These are phyloP conservation scores for Glareola pratincola DNA, from an alignment of 2,113 vertebrate species.

Conservation along the genomic window DNA sequence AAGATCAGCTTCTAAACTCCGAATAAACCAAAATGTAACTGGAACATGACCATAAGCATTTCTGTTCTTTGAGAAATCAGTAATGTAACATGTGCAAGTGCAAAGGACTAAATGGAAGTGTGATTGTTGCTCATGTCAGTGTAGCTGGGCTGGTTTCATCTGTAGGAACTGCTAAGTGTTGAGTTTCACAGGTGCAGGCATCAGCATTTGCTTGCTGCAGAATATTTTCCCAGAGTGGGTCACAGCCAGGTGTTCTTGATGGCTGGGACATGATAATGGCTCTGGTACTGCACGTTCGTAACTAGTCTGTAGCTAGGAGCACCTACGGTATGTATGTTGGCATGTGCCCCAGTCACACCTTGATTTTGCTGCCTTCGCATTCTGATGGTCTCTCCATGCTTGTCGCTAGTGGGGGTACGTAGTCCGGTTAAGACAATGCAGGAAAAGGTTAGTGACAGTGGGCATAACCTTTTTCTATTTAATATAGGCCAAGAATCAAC, in stretches of 20 bases:
- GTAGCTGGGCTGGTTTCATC: background rate
- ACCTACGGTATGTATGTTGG: fast-evolving
- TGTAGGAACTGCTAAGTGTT: background rate
- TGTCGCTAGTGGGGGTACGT: background rate
- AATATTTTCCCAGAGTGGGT: background rate
- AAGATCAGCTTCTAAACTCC: background rate
- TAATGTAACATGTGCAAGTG: background rate
- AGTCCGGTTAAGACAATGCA: background rate
- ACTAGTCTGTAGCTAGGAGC: background rate
- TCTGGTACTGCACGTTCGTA: background rate
- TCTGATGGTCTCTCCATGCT: background rate
- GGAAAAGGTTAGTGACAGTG: background rate
- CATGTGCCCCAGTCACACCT: background rate
- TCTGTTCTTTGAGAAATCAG: background rate
- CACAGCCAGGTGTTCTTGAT: background rate
- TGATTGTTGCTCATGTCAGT: slow-evolving; percentile 17
- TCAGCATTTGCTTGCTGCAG: background rate
- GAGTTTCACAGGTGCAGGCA: slow-evolving; percentile 6
- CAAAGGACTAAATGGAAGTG: slow-evolving; percentile 1
- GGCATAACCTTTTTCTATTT: slow-evolving; percentile 10
- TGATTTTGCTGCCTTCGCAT: background rate
- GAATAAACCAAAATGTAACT: background rate
- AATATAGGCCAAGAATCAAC: slow-evolving; percentile 80
- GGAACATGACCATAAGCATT: background rate
- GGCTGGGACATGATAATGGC: background rate